Evolutionary conservation across 2,888 invertebrate species (phyloP).

Genomic region (Spatulosminthurus flaviceps): DNA sequence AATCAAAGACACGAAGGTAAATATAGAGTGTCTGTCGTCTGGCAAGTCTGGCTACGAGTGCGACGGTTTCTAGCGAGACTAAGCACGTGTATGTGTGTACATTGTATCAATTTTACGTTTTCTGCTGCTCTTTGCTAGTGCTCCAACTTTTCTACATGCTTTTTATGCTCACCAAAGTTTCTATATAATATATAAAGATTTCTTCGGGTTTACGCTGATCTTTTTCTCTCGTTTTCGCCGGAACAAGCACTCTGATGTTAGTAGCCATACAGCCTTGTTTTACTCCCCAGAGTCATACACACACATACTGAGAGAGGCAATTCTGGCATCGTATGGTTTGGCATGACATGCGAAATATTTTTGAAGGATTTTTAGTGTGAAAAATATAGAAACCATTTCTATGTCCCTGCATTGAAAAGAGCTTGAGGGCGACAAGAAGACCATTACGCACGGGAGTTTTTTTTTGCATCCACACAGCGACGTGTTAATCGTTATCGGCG

Average conservation of each 20-base stretch:
- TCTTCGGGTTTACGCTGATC: constrained; percentile 36
- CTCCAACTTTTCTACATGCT: not conserved
- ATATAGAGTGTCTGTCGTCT: constrained; percentile 44
- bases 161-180: not conserved
- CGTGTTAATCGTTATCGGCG: constrained; percentile 42
- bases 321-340: constrained; percentile 20
- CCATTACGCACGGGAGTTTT: constrained; percentile 37
- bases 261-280: not conserved
- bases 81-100: constrained; percentile 7
- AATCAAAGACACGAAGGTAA: constrained; percentile 47
- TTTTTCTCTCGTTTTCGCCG: constrained; percentile 32
- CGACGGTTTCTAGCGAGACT: constrained; percentile 33
- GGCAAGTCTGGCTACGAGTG: constrained; percentile 31
- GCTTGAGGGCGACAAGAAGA: constrained; percentile 31
- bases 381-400: constrained; percentile 24
- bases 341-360: constrained; percentile 28
- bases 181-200: constrained; percentile 21
- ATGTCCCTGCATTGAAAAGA: constrained; percentile 16
- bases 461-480: constrained; percentile 11
- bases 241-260: not conserved
- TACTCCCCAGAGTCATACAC: not conserved
- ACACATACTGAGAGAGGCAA: not conserved
- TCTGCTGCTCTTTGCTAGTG: not conserved
- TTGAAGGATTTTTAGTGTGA: not conserved
- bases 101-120: constrained; percentile 25